Evolutionary conservation across 2,797 vertebrate species (phyloP), one percentile per base, ranked within the genome.

Genomic region (Anabacerthia variegaticeps): DNA sequence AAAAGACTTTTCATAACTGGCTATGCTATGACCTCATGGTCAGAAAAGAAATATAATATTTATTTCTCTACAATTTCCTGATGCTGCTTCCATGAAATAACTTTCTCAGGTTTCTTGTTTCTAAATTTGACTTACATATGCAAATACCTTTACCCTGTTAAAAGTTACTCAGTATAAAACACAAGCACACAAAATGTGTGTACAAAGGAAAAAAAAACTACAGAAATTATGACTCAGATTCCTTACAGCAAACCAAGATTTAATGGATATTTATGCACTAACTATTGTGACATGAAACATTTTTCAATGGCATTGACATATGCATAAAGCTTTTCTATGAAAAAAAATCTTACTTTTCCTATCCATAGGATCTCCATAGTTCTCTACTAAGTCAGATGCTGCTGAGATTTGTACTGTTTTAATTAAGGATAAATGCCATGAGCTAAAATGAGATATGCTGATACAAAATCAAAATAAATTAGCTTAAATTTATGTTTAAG

Each of bases 31-130:
- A 95, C 62, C 37, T 96, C 91, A 82, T n/a, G 67, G 75, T 88
- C 61, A 94, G 61, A 92, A 75, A 91, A 87, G 71, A 92, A 82
- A 94, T 85, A 55, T 55, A 72, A 46, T 90, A 59, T 95, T 96
- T 95, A 58, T 71, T 85, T 96, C 82, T 95, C 73, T 76, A 77
- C 74, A 82, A 73, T 92, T 97, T 88, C 91, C 75, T 96, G 94
- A 89, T 94, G 83, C 19, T 54, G 22, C 48, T 75, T 83, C 79
- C 26, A 67, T 92, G 74, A 92, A 97, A 71, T 36, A 81, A 15
- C 65, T 88, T 93, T 85, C 73, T 95, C 79, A 41, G 89, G 32
- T 87, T 96, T 59, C 85, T 66, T 6, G 2, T 81, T 74, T 66
- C 18, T 41, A 77, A 82, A 80, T 71, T 85, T 78, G 67, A 88